Conservation (phyloP, 1,140 invertebrate species). For the Maniola jurtina region DNA sequence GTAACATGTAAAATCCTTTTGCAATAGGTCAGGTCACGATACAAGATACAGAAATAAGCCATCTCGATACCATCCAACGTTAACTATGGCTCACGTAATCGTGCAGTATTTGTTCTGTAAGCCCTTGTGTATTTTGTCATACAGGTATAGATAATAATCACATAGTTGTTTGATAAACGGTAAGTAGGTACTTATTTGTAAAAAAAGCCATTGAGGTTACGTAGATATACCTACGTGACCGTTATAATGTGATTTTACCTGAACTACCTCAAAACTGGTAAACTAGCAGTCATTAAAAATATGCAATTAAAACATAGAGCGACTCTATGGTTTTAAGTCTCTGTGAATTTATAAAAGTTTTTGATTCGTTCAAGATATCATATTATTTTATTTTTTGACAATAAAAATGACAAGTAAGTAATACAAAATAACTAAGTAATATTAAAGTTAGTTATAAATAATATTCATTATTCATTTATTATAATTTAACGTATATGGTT, state of each 20-base stretch:
- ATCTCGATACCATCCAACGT: not conserved
- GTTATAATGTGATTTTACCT: constrained; percentile 1
- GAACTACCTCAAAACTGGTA: constrained; percentile 2
- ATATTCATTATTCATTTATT: no score
- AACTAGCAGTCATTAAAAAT: not conserved
- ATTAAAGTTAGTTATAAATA: no score
- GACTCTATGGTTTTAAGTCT: not conserved
- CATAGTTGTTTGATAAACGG: not conserved
- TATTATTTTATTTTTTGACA: no score
- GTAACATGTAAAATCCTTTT: constrained; percentile 2
- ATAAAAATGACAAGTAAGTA: no score
- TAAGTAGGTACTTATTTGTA: not conserved
- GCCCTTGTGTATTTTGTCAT: no score
- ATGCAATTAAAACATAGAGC: not conserved
- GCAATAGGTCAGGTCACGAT: not conserved
- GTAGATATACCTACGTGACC: not conserved
- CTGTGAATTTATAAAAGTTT: no score
- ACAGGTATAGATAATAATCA: not conserved
- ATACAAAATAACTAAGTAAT: no score
- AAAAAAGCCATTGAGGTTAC: not conserved
- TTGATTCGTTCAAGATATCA: no score
- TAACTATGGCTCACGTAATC: not conserved
- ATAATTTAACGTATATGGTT: no score
- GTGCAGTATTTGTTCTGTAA: not conserved
- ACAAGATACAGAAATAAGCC: not conserved